Conservation (phyloP, 2,797 vertebrate species). For the Coreius guichenoti region DNA sequence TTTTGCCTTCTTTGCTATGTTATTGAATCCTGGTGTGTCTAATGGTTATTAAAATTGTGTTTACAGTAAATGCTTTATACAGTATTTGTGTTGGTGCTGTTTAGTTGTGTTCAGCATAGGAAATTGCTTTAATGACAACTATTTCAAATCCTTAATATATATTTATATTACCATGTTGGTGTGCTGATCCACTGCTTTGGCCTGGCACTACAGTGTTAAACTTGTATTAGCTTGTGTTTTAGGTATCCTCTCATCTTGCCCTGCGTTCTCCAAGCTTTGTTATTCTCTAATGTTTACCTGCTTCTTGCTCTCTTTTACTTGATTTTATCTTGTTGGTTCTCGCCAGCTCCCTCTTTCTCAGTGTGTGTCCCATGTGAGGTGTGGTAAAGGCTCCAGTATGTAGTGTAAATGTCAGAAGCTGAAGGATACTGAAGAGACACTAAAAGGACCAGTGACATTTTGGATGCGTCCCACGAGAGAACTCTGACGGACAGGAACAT, state of each 20-base stretch:
- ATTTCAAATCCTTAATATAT: neutral
- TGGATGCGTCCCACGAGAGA: constrained; percentile 66
- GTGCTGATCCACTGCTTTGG: neutral
- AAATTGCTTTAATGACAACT: neutral
- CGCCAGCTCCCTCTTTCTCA: neutral
- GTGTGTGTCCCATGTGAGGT: constrained; percentile 26
- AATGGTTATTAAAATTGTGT: neutral
- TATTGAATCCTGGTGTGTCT: neutral
- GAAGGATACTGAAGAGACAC: constrained; percentile 45
- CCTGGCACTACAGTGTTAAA: neutral
- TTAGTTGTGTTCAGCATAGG: neutral
- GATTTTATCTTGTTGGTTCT: constrained; percentile 5
- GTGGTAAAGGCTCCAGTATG: constrained; percentile 48
- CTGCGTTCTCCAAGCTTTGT: constrained; percentile 57
- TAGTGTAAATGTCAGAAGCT: constrained; percentile 62
- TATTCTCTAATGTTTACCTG: constrained; percentile 59
- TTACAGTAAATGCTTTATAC: neutral
- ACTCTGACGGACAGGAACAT: constrained; percentile 74
- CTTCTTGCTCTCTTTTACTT: neutral
- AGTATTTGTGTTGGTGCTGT: neutral
- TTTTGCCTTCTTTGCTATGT: neutral
- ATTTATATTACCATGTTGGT: neutral
- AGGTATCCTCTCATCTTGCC: constrained; percentile 39
- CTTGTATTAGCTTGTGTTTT: constrained; percentile 40
- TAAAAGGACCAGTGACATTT: constrained; percentile 67